These are phyloP conservation scores for Rosalia funebris DNA, from an alignment of 2,888 invertebrate species.

Conservation along the genomic window DNA sequence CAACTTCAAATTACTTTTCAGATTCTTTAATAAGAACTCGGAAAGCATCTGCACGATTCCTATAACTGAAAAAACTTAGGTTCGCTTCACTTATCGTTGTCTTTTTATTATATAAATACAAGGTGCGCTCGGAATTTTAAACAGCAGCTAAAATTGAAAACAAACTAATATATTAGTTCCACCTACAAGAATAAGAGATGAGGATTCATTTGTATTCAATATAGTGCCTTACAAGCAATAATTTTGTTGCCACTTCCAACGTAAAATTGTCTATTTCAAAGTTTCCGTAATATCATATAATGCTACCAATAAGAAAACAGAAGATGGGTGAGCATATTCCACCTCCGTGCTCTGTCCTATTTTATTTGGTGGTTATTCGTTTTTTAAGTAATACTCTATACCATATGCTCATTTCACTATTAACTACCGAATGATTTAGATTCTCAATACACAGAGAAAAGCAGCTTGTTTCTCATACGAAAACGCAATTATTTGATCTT, in stretches of 20 bases:
- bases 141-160: conserved; percentile 20
- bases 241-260: not conserved
- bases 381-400: too few relatives aligned
- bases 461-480: too few relatives aligned
- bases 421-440: too few relatives aligned
- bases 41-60: conserved; percentile 48
- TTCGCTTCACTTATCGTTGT: conserved; percentile 32
- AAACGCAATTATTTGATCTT: too few relatives aligned
- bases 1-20: conserved; percentile 66
- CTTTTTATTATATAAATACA: conserved; percentile 35
- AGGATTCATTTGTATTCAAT: conserved; percentile 5
- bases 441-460: too few relatives aligned
- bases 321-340: not conserved
- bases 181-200: not conserved
- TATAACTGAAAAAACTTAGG: conserved; percentile 41
- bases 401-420: too few relatives aligned
- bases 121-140: conserved; percentile 20
- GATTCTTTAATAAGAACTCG: conserved; percentile 63
- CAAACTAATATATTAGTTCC: conserved; percentile 24
- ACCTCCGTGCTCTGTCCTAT: too few relatives aligned
- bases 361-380: too few relatives aligned
- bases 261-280: not conserved
- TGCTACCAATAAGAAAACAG: not conserved
- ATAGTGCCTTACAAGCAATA: conserved; percentile 1
- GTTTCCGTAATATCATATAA: not conserved